A percentile compares a stretch with the other conserved stretches of the same genome.
Evolutionary conservation across 2,113 vertebrate species (phyloP).

Genomic region (Myrmecophaga tridactyla): DNA sequence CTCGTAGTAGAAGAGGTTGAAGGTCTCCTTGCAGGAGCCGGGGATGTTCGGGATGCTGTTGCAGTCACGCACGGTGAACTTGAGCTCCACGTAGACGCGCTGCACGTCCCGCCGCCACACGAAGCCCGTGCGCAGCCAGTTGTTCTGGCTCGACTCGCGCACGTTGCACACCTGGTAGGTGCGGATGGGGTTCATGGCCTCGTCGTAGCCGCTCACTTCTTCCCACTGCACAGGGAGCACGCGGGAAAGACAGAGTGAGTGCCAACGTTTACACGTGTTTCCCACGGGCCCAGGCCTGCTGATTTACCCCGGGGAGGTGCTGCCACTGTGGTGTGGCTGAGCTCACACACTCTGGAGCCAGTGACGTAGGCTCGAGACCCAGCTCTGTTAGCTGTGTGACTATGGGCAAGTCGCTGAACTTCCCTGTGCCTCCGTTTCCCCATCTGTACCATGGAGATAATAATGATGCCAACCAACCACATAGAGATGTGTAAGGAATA

Average conservation of each 20-base stretch:
- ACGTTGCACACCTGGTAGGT: slow-evolving; percentile 98
- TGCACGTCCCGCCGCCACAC: slow-evolving; percentile 93
- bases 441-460: not conserved
- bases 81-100: slow-evolving; percentile 96
- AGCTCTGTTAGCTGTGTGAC: not conserved
- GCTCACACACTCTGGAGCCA: not conserved
- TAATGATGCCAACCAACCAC: not conserved
- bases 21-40: slow-evolving; percentile 98
- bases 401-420: not conserved
- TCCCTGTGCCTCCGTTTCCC: not conserved
- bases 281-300: not conserved
- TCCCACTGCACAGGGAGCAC: slow-evolving; percentile 89
- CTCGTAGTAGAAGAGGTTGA: slow-evolving; percentile 98
- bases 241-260: not conserved
- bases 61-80: slow-evolving; percentile 97
- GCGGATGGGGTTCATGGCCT: slow-evolving; percentile 97
- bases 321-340: not conserved
- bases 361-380: not conserved
- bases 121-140: slow-evolving; percentile 97
- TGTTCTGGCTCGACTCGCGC: slow-evolving; percentile 93
- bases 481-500: not conserved
- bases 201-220: slow-evolving; percentile 97
- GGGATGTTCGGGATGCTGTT: slow-evolving; percentile 98
- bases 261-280: not conserved
- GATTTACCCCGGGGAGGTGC: not conserved